These are phyloP conservation scores for Arctopsyche grandis DNA, from an alignment of 1,140 invertebrate genomes.

Conservation along the genomic window DNA sequence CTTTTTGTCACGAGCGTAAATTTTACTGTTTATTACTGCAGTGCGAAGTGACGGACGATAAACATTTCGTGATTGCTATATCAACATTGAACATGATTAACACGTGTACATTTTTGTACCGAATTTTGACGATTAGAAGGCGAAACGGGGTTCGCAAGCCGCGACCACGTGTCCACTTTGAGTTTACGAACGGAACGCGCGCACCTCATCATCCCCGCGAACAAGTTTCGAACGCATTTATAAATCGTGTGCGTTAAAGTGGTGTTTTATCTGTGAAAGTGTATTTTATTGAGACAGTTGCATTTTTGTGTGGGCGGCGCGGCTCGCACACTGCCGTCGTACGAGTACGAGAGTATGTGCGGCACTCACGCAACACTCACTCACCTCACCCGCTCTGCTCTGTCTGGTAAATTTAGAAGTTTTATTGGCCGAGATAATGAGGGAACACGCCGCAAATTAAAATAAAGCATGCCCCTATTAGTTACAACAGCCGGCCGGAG, in stretches of 20 bases:
- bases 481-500: constrained; percentile 32
- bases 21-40: too few relatives aligned
- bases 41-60: too few relatives aligned
- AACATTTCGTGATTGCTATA: too few relatives aligned
- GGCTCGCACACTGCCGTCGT: neutral
- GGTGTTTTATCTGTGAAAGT: constrained; percentile 46
- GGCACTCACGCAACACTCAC: constrained; percentile 34
- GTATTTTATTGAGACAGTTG: constrained; percentile 46
- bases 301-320: constrained; percentile 40
- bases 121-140: too few relatives aligned
- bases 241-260: constrained; percentile 43
- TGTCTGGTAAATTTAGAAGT: constrained; percentile 39
- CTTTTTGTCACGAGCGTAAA: too few relatives aligned
- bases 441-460: constrained; percentile 45
- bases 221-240: constrained; percentile 32
- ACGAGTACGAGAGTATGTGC: neutral
- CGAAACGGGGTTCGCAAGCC: neutral
- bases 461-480: constrained; percentile 48
- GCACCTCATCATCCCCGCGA: constrained; percentile 1
- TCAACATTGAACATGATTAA: too few relatives aligned
- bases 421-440: constrained; percentile 43
- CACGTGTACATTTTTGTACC: too few relatives aligned
- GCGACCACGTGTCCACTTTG: too few relatives aligned
- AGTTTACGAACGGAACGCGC: neutral
- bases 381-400: neutral